Evolutionary conservation across 2,113 vertebrate genomes (phyloP), one percentile per base, ranked within the genome.

Genomic region (Pipa parva): DNA sequence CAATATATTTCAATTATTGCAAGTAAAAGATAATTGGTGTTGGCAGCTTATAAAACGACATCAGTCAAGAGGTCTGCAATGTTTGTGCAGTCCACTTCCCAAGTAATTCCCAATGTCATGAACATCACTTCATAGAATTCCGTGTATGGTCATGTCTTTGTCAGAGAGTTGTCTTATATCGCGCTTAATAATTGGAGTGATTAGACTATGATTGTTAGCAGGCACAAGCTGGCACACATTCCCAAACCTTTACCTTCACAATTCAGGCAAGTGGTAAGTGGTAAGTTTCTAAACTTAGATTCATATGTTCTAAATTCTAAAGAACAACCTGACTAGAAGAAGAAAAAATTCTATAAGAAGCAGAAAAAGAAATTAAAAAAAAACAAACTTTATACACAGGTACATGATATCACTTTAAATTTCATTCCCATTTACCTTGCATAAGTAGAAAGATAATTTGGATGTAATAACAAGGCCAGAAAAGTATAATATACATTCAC

Each of bases 171-270:
- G 42, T 68, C 33, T 57, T 48, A 59, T 27, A 26, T 21, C n/a
- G 55, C 45, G 33, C 33, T 36, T 46, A 27, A 59, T 68, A 59
- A 68, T 59, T 59, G 51, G 25, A 58, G 42, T 37, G 27, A 67
- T 67, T 59, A 68, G 46, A n/a, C 46, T 59, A 31, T 49, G 64
- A 68, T 68, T 68, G 55, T 68, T 68, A 68, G 46, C 64, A 68
- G 55, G 64, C n/a, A 59, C 17, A 17, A 31, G 45, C 27, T 27
- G 62, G 49, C 25, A 33, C 21, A 33, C 58, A 15, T 25, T 22
- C 46, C 21, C 25, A 65, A 45, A 56, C 13, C 37, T 31, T 58
- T 18, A 22, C 18, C 52, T 31, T 66, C 39, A 36, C 54, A 58
- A 42, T 26, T 67, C 22, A 1, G 21, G 28, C 9, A 31, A 66